Evolutionary conservation across 2,797 vertebrate species (phyloP).

Genomic region (Pseudocheirus occidentalis): DNA sequence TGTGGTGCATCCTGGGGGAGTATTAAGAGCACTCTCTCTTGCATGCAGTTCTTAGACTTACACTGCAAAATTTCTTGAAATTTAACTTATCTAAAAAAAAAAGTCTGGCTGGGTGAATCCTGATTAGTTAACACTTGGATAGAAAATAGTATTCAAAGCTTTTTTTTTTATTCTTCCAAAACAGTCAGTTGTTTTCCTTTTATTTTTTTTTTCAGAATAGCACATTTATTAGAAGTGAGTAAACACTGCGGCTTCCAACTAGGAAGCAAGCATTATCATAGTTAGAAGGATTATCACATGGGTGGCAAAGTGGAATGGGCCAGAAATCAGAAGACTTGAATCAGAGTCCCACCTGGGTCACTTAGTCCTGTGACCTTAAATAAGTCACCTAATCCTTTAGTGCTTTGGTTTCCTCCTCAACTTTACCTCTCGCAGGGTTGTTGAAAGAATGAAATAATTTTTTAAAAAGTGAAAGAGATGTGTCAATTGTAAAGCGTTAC

Average conservation of each 20-base stretch:
- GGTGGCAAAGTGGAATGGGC: not conserved
- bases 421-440: not conserved
- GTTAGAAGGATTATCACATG: too few species aligned
- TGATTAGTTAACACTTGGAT: not conserved
- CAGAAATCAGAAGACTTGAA: not conserved
- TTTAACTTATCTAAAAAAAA: conserved; percentile 11
- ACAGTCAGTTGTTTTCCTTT: conserved; percentile 15
- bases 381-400: not conserved
- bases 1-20: not conserved
- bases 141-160: not conserved
- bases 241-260: not conserved
- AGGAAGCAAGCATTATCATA: not conserved
- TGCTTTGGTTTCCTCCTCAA: not conserved
- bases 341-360: not conserved
- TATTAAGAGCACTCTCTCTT: not conserved
- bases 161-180: conserved; percentile 11
- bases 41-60: not conserved
- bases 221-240: not conserved
- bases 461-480: not conserved
- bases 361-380: not conserved
- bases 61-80: conserved; percentile 32
- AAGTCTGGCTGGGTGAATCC: not conserved
- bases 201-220: conserved; percentile 12
- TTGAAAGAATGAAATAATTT: not conserved
- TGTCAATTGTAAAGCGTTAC: not conserved